Evolutionary conservation across 2,113 vertebrate species (phyloP).

Genomic region (Piprites chloris): DNA sequence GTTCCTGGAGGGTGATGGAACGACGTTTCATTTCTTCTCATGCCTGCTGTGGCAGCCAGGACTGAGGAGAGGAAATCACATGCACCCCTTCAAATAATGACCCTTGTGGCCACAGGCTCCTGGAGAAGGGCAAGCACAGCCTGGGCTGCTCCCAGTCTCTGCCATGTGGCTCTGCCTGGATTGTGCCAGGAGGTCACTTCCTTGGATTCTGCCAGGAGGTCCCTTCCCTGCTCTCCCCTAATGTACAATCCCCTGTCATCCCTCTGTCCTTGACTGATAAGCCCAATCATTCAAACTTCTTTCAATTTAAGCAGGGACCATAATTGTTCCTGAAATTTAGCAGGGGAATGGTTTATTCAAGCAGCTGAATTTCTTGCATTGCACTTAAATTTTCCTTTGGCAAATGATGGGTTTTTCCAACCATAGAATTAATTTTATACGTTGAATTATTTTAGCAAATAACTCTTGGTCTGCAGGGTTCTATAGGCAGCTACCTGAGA

Average conservation of each 20-base stretch:
- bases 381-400: conserved; percentile 7
- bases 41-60: background rate
- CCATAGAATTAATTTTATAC: conserved; percentile 9
- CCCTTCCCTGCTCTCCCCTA: background rate
- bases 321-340: background rate
- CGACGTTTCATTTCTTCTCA: background rate
- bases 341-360: background rate
- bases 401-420: background rate
- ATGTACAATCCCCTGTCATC: background rate
- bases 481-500: conserved; percentile 13
- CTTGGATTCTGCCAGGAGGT: background rate
- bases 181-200: background rate
- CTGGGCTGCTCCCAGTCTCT: fast-evolving
- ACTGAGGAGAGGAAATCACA: background rate
- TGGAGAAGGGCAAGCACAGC: background rate
- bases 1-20: background rate
- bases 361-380: background rate
- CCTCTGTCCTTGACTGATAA: background rate
- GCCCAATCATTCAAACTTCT: background rate
- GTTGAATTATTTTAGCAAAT: conserved; percentile 50
- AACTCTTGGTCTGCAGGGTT: conserved; percentile 26
- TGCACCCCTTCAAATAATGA: background rate
- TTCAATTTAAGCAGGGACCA: background rate
- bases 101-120: fast-evolving
- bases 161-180: background rate